These are phyloP conservation scores for Drosophila kuntzei DNA, from an alignment of 2,888 invertebrate species.

Conservation along the genomic window DNA sequence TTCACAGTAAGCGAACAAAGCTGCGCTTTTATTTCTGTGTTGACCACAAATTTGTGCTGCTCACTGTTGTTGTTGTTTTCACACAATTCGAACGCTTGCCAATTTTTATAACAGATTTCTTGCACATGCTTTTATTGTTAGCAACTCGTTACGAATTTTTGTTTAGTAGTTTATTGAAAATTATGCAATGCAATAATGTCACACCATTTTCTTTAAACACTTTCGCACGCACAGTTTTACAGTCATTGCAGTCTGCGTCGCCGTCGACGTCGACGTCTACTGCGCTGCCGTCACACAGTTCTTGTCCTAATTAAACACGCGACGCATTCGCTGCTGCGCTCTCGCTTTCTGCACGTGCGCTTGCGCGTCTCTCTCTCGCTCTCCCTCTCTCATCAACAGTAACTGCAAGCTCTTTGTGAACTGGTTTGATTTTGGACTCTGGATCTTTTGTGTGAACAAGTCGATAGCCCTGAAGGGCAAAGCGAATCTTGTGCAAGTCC, in stretches of 20 bases:
- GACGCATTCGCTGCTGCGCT: slow-evolving; percentile 34
- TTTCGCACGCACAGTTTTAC: slow-evolving; percentile 47
- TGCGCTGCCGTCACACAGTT: slow-evolving; percentile 43
- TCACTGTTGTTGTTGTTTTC: slow-evolving; percentile 57
- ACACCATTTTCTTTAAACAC: slow-evolving; percentile 32
- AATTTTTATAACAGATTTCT: slow-evolving; percentile 61
- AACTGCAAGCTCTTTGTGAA: slow-evolving; percentile 62
- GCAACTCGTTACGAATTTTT: slow-evolving; percentile 25
- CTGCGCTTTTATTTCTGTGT: slow-evolving; percentile 50
- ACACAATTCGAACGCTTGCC: slow-evolving; percentile 64
- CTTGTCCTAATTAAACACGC: slow-evolving; percentile 62
- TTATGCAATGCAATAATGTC: slow-evolving; percentile 57
- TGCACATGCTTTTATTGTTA: slow-evolving; percentile 63
- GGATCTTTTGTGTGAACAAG: slow-evolving; percentile 39
- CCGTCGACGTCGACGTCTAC: not conserved
- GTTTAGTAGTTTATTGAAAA: slow-evolving; percentile 27
- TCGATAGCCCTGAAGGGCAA: slow-evolving; percentile 70
- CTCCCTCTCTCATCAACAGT: not conserved
- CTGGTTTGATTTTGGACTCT: slow-evolving; percentile 59
- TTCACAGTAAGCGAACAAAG: slow-evolving; percentile 56
- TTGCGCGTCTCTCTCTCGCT: slow-evolving; percentile 37
- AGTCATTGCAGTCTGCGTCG: slow-evolving; percentile 42
- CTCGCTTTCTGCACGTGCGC: slow-evolving; percentile 70
- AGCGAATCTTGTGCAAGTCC: slow-evolving; percentile 31
- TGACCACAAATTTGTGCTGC: slow-evolving; percentile 20